A percentile compares a stretch with the other conserved stretches of the same genome.
phyloP scores from a whole-genome alignment of 2,888 invertebrate species.

The Eledone cirrhosa region DNA sequence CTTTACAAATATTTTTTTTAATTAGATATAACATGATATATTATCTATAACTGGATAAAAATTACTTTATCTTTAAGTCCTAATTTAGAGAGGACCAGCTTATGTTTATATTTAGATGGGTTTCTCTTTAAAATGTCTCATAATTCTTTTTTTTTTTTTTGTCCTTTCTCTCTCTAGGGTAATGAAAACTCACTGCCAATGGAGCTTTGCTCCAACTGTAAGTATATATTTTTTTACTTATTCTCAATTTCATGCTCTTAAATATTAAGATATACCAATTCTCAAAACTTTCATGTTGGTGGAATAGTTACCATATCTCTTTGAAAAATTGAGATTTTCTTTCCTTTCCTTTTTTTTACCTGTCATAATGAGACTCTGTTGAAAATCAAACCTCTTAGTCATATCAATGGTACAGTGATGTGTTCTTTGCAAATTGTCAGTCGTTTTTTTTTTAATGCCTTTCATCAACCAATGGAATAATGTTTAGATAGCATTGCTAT shows the following conservation, averaged over 20 bases:
- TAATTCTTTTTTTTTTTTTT: neutral
- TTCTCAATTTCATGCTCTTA: neutral
- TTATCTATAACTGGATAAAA: no score
- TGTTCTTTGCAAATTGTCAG: no score
- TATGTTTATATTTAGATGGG: no score
- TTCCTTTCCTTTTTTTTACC: neutral
- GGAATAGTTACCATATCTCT: neutral
- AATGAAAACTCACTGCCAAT: slow-evolving; percentile 95
- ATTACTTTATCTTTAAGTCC: no score
- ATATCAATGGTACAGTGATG: no score
- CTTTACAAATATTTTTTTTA: no score
- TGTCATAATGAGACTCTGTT: neutral
- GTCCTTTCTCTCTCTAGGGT: slow-evolving; percentile 76
- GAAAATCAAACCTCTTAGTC: neutral
- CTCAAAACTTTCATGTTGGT: neutral
- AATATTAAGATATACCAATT: neutral
- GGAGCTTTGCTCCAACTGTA: slow-evolving; percentile 96
- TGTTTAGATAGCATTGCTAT: no score
- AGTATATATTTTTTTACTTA: slow-evolving; percentile 69
- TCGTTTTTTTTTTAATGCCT: no score
- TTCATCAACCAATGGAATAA: no score
- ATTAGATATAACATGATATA: no score
- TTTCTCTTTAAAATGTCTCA: no score
- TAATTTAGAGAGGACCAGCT: no score
- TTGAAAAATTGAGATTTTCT: neutral